These are phyloP conservation scores for Grantiella picta DNA, from an alignment of 2,113 vertebrate genomes.

Conservation along the genomic window DNA sequence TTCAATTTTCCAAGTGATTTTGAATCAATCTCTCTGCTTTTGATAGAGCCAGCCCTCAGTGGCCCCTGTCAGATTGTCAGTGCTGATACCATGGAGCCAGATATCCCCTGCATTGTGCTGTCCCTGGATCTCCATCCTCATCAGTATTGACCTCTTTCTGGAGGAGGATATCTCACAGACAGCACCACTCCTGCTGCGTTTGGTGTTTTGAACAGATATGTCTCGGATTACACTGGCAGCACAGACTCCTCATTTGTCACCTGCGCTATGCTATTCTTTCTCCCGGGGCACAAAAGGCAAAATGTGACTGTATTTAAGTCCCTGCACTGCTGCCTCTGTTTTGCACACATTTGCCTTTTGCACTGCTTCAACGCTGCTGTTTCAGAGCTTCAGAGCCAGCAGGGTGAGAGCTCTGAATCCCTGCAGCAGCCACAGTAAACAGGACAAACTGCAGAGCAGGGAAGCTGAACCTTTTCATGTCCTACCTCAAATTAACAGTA, in stretches of 20 bases:
- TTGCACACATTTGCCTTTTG: background rate
- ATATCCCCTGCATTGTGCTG: background rate
- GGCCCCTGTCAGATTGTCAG: background rate
- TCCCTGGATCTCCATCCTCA: background rate
- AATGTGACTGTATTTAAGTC: background rate
- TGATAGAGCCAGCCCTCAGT: background rate
- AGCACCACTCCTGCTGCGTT: background rate
- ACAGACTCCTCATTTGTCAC: background rate
- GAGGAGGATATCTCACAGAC: background rate
- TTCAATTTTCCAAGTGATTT: background rate
- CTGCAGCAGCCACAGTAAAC: background rate
- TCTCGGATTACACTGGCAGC: background rate
- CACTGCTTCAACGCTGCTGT: rapidly evolving
- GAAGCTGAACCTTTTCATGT: background rate
- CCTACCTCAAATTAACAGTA: background rate
- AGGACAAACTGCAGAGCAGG: background rate
- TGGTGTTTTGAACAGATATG: background rate
- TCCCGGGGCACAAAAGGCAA: background rate
- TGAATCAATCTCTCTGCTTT: background rate
- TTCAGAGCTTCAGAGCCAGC: background rate
- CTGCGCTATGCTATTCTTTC: background rate
- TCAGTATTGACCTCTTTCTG: background rate
- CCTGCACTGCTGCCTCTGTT: background rate
- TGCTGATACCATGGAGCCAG: background rate
- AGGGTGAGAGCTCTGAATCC: background rate